Evolutionary conservation across 1,140 invertebrate genomes (phyloP).

Genomic region (Hyposmocoma kahamanoa): DNA sequence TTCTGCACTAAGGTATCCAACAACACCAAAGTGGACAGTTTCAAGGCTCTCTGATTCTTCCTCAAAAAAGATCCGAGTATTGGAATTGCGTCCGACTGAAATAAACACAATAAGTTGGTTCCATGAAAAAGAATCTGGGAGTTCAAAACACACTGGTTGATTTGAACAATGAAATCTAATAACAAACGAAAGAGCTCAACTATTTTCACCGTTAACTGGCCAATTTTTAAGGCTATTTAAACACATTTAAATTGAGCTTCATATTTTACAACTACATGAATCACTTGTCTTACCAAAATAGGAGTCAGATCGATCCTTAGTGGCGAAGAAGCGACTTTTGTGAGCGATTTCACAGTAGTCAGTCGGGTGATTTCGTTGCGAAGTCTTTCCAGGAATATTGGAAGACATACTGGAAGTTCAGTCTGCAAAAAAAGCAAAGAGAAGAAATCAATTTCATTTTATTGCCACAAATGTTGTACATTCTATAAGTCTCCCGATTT

Average conservation of each 20-base stretch:
- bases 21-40: slow-evolving; percentile 92
- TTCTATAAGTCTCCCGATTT: too few species aligned
- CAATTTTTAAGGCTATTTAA: too few species aligned
- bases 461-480: too few species aligned
- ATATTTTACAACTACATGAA: slow-evolving; percentile 26
- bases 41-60: slow-evolving; percentile 97
- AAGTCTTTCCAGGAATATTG: slow-evolving; percentile 94
- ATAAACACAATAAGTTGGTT: too few species aligned
- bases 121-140: too few species aligned
- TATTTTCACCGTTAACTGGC: too few species aligned
- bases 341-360: slow-evolving; percentile 96
- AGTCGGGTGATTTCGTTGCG: slow-evolving; percentile 97
- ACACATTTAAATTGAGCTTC: too few species aligned
- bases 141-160: too few species aligned
- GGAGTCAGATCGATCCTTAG: slow-evolving; percentile 89
- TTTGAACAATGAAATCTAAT: too few species aligned
- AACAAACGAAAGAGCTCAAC: too few species aligned
- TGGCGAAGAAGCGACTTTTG: slow-evolving; percentile 94
- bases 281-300: slow-evolving; percentile 79
- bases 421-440: slow-evolving; percentile 67
- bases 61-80: slow-evolving; percentile 95
- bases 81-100: slow-evolving; percentile 88
- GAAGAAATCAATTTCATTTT: too few species aligned
- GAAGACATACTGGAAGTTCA: slow-evolving; percentile 89
- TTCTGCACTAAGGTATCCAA: slow-evolving; percentile 93